These are phyloP conservation scores for Sparus aurata DNA, from an alignment of 2,797 vertebrate genomes.

Conservation along the genomic window DNA sequence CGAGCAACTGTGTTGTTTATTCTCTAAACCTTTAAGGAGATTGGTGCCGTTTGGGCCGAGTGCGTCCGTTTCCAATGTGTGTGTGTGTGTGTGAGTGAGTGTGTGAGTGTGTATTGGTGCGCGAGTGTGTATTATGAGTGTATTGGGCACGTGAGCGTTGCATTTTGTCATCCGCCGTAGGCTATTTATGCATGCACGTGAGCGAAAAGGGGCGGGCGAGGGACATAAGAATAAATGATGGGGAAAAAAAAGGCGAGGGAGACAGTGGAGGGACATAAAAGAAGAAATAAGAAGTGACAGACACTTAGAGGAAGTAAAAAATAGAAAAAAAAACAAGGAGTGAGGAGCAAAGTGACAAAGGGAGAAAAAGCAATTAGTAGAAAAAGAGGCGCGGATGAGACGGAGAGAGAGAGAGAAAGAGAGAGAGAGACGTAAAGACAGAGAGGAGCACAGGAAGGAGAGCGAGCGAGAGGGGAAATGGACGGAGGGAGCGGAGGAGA, in stretches of 20 bases:
- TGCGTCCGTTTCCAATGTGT: constrained; percentile 44
- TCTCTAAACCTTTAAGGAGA: constrained; percentile 85
- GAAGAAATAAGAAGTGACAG: constrained; percentile 17
- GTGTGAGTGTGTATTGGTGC: constrained; percentile 32
- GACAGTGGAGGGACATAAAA: background rate
- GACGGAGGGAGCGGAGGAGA: background rate
- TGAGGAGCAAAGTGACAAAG: constrained; percentile 2
- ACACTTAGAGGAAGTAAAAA: background rate
- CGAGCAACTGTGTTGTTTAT: constrained; percentile 74
- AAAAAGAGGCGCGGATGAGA: constrained; percentile 14
- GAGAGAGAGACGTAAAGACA: background rate
- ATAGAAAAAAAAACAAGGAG: background rate
- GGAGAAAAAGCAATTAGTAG: constrained; percentile 25
- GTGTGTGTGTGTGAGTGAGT: constrained; percentile 31
- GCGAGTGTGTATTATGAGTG: constrained; percentile 42
- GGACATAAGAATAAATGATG: constrained; percentile 23
- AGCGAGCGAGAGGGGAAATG: background rate
- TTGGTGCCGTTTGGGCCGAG: constrained; percentile 67
- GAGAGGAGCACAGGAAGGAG: background rate
- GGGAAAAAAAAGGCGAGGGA: constrained; percentile 32
- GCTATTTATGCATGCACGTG: constrained; percentile 68
- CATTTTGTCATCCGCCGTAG: constrained; percentile 67
- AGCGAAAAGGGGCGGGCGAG: constrained; percentile 24
- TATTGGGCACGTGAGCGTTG: constrained; percentile 67
- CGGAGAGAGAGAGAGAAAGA: background rate